Percentiles rank a stretch among this genome's conserved stretches.
Conservation (phyloP, 2,797 vertebrate species). For the Crocodylus rhombifer region DNA sequence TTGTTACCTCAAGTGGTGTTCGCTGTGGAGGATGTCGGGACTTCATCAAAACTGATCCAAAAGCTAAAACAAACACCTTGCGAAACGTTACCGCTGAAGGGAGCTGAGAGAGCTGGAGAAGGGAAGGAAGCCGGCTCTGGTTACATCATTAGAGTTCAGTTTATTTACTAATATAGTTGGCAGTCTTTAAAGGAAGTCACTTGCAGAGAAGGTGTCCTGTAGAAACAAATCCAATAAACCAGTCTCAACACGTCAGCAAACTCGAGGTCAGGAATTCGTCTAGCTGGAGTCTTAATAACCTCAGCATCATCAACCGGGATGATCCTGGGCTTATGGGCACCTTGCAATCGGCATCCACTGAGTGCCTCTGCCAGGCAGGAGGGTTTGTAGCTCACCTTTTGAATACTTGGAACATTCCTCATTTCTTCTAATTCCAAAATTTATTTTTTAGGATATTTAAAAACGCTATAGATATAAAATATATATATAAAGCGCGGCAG, state of each 20-base stretch:
- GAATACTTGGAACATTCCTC: conserved; percentile 83
- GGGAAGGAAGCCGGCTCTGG: conserved; percentile 63
- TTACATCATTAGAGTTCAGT: conserved; percentile 77
- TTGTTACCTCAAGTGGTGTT: conserved; percentile 92
- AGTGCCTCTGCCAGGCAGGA: conserved; percentile 54
- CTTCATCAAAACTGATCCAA: conserved; percentile 24
- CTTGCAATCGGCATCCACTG: background rate
- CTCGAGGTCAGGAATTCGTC: conserved; percentile 65
- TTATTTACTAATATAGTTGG: conserved; percentile 75
- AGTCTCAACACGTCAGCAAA: conserved; percentile 23
- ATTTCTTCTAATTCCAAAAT: conserved; percentile 70
- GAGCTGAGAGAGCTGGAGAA: conserved; percentile 40
- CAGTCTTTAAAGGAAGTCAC: conserved; percentile 77
- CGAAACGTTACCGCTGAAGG: conserved; percentile 13
- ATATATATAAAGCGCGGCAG: background rate
- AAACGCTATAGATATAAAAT: background rate
- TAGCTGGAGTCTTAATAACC: conserved; percentile 65
- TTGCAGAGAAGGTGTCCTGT: conserved; percentile 63
- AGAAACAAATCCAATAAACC: background rate
- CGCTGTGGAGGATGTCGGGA: conserved; percentile 81
- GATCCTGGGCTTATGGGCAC: conserved; percentile 34
- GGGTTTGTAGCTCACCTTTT: conserved; percentile 62
- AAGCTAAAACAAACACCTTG: conserved; percentile 50
- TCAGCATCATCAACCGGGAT: conserved; percentile 28
- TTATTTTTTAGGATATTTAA: conserved; percentile 65